Conservation (phyloP, 2,888 invertebrate genomes). For the Synanthedon formicaeformis region DNA sequence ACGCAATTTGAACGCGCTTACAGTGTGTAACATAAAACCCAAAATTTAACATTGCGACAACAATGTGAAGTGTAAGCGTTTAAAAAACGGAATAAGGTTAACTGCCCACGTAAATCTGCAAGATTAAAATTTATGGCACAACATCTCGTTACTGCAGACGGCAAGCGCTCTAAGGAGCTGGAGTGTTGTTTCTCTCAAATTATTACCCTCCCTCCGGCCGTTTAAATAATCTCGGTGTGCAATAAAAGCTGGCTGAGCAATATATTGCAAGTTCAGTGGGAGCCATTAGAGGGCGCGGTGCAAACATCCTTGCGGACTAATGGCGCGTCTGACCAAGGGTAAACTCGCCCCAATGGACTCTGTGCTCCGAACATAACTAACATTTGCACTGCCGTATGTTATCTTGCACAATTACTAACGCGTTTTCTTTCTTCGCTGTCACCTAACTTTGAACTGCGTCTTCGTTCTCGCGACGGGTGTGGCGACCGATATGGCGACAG, state of each 20-base stretch:
- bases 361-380: not conserved
- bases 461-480: too few species aligned
- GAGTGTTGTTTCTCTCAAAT: constrained; percentile 24
- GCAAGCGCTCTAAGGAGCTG: constrained; percentile 21
- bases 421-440: too few species aligned
- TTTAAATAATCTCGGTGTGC: constrained; percentile 49
- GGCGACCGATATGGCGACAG: too few species aligned
- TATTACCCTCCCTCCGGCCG: constrained; percentile 34
- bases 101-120: constrained; percentile 11
- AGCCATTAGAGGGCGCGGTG: constrained; percentile 28
- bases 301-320: constrained; percentile 35
- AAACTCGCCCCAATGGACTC: constrained; percentile 6
- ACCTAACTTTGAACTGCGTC: too few species aligned
- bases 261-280: constrained; percentile 38
- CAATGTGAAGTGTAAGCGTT: not conserved
- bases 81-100: not conserved
- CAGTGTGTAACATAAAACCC: too few species aligned
- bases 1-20: too few species aligned
- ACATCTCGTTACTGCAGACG: constrained; percentile 23
- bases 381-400: not conserved
- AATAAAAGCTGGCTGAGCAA: constrained; percentile 38
- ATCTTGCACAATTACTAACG: too few species aligned
- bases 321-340: constrained; percentile 17
- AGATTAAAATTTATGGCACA: constrained; percentile 22
- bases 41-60: constrained; percentile 4